phyloP scores from a whole-genome alignment of 2,797 vertebrate species.

The Enteromius treurensis region DNA sequence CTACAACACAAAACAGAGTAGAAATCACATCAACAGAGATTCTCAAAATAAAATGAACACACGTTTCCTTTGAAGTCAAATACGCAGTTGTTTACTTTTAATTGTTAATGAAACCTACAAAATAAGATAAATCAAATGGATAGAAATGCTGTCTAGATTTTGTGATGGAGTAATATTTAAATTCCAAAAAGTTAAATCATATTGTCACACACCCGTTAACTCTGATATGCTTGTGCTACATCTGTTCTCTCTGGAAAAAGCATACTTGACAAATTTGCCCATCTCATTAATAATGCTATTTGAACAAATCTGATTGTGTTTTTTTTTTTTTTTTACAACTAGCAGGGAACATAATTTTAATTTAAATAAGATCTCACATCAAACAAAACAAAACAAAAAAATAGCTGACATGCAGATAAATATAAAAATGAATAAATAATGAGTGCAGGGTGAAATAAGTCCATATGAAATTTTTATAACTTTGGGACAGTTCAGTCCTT shows the following conservation, averaged over 20 bases:
- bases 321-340: neutral
- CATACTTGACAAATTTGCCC: neutral
- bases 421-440: slow-evolving; percentile 32
- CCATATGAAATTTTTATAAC: neutral
- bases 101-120: neutral
- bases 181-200: neutral
- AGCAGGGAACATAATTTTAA: neutral
- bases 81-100: no score
- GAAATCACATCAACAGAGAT: slow-evolving; percentile 1
- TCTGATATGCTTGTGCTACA: neutral
- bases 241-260: neutral
- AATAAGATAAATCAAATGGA: neutral
- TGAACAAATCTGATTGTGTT: neutral
- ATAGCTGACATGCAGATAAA: neutral
- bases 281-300: neutral
- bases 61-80: neutral
- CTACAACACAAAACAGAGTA: neutral
- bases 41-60: slow-evolving; percentile 14
- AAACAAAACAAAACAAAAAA: neutral
- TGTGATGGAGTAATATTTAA: neutral
- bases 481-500: slow-evolving; percentile 31
- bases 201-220: neutral
- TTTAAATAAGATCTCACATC: neutral
- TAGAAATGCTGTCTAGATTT: neutral
- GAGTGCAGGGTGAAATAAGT: slow-evolving; percentile 4